Conservation (phyloP, 2,113 vertebrate species). For the Bagarius yarrelli region DNA sequence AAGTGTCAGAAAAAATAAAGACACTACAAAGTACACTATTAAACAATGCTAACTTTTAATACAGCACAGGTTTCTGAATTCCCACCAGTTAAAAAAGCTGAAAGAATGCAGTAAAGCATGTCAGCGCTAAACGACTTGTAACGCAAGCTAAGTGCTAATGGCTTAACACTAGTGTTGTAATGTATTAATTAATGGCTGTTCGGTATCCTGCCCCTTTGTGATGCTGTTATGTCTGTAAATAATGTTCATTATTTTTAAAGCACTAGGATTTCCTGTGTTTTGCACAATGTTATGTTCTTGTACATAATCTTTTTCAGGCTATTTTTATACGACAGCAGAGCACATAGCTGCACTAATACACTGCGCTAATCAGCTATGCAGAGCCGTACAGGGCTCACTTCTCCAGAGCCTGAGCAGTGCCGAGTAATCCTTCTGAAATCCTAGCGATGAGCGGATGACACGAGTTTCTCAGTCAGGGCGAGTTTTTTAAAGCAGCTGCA, state of each 20-base stretch:
- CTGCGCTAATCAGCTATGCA: not conserved
- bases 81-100: not conserved
- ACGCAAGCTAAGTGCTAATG: slow-evolving; percentile 3
- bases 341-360: not conserved
- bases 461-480: not conserved
- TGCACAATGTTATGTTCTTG: not conserved
- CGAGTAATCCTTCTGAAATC: not conserved
- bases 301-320: not conserved
- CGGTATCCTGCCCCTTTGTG: not conserved
- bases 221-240: slow-evolving; percentile 12
- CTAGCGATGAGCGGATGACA: not conserved
- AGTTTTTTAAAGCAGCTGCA: slow-evolving; percentile 1
- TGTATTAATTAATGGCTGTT: slow-evolving; percentile 12
- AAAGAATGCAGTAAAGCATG: not conserved
- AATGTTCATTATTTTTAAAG: slow-evolving; percentile 10
- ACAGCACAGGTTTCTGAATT: not conserved
- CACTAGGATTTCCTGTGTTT: slow-evolving; percentile 2
- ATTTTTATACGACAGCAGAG: not conserved
- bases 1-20: not conserved
- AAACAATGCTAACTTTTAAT: not conserved
- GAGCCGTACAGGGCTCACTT: not conserved
- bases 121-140: not conserved
- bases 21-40: not conserved
- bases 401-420: not conserved
- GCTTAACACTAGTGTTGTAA: slow-evolving; percentile 6